Conservation (phyloP, 2,113 vertebrate genomes). For the Smithornis capensis region DNA sequence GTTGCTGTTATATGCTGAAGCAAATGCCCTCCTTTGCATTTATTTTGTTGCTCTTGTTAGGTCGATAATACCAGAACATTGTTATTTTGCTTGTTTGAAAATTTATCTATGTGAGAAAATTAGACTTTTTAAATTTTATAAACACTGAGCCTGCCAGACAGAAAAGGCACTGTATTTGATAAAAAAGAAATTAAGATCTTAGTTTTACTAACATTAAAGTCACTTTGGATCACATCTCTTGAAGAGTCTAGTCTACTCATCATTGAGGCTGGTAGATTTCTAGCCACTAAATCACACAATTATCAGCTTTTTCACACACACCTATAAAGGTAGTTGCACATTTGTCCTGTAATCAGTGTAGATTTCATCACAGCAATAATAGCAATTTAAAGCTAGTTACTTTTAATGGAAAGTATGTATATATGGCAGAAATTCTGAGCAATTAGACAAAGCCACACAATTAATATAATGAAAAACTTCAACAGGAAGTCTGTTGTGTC, state of each 20-base stretch:
- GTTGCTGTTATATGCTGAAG: not conserved
- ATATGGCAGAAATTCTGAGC: conserved; percentile 32
- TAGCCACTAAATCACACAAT: not conserved
- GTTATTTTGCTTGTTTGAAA: not conserved
- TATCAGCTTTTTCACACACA: fast-evolving
- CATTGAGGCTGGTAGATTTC: not conserved
- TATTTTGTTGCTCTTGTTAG: not conserved
- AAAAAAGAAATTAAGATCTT: not conserved
- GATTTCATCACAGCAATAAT: conserved; percentile 61
- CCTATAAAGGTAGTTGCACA: not conserved
- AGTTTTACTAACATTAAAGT: not conserved
- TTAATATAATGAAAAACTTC: conserved; percentile 49
- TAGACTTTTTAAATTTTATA: not conserved
- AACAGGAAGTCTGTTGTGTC: conserved; percentile 22
- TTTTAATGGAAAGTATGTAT: conserved; percentile 19
- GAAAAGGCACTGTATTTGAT: not conserved
- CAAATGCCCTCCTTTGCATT: not conserved
- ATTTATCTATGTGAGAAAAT: not conserved
- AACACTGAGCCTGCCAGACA: not conserved
- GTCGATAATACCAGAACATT: not conserved
- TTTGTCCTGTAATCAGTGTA: conserved; percentile 44
- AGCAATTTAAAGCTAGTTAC: conserved; percentile 1
- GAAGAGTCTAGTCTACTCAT: not conserved
- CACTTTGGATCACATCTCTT: not conserved
- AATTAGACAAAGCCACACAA: conserved; percentile 43